Conservation (phyloP, 2,113 vertebrate species). For the Progne subis region DNA sequence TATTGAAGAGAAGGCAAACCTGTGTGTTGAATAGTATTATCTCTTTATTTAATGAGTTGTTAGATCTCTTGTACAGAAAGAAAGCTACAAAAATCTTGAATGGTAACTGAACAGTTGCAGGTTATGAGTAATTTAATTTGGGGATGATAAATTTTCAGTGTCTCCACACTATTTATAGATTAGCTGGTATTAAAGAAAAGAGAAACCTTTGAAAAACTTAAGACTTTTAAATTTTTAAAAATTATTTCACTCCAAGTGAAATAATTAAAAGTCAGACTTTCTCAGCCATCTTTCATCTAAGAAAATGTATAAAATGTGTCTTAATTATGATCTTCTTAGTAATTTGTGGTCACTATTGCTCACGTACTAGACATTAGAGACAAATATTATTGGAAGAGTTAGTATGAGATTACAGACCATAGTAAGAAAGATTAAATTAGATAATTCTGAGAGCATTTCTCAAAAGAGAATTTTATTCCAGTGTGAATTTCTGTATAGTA, state of each 20-base stretch:
- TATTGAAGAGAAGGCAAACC: slow-evolving; percentile 11
- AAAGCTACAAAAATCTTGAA: neutral
- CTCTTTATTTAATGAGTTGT: neutral
- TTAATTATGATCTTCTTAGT: neutral
- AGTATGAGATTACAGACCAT: neutral
- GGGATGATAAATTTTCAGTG: neutral
- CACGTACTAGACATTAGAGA: neutral
- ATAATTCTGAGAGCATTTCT: neutral
- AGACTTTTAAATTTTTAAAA: neutral
- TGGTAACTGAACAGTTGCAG: neutral
- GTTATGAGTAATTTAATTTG: neutral
- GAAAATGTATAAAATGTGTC: neutral
- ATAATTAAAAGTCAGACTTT: neutral
- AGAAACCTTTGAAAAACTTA: neutral
- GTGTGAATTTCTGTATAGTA: neutral
- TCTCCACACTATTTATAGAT: neutral
- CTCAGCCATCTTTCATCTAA: neutral
- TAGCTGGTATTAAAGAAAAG: neutral
- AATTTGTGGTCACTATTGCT: neutral
- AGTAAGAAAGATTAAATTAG: neutral
- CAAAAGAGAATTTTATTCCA: neutral
- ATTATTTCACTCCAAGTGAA: neutral
- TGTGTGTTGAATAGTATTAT: neutral
- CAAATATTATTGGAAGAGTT: neutral
- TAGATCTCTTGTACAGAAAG: neutral